Evolutionary conservation across 2,888 invertebrate genomes (phyloP).

Genomic region (Drosophila nigricruria): DNA sequence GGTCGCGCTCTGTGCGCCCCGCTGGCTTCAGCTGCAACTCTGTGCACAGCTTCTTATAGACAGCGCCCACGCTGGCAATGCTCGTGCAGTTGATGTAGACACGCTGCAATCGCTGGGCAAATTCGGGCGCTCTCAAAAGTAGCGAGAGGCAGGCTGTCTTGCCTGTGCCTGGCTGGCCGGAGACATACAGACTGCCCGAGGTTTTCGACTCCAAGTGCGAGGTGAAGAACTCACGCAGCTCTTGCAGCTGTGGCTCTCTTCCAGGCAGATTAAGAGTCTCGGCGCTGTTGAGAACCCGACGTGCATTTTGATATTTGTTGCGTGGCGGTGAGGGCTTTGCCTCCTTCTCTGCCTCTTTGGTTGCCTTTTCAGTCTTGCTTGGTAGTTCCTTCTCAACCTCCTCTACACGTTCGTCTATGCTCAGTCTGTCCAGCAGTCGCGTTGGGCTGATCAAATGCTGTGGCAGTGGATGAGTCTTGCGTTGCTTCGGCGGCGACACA

Average conservation of each 20-base stretch:
- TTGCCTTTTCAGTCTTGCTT: constrained; percentile 43
- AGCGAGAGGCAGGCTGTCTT: constrained; percentile 95
- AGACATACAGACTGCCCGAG: constrained; percentile 95
- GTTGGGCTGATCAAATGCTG: constrained; percentile 82
- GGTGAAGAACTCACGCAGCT: constrained; percentile 89
- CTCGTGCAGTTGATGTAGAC: constrained; percentile 94
- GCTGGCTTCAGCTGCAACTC: constrained; percentile 88
- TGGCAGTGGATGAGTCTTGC: constrained; percentile 59
- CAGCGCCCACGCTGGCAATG: constrained; percentile 92
- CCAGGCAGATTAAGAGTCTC: constrained; percentile 88
- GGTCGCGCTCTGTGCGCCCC: constrained; percentile 89
- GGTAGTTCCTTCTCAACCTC: constrained; percentile 4
- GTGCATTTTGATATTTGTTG: constrained; percentile 84
- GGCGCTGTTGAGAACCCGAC: constrained; percentile 83
- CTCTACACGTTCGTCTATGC: constrained; percentile 77
- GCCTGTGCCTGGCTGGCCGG: constrained; percentile 98
- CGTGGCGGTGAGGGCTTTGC: constrained; percentile 54
- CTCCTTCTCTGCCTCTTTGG: not conserved
- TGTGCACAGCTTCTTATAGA: constrained; percentile 91
- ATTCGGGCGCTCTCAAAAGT: constrained; percentile 89
- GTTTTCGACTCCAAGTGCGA: constrained; percentile 88
- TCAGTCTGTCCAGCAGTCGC: constrained; percentile 80
- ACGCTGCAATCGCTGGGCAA: constrained; percentile 85
- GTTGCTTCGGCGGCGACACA: constrained; percentile 83
- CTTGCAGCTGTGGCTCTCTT: constrained; percentile 91